Percentiles rank a stretch among this genome's conserved stretches.
phyloP scores from a whole-genome alignment of 2,888 invertebrate genomes.

The Cephus spinipes region DNA sequence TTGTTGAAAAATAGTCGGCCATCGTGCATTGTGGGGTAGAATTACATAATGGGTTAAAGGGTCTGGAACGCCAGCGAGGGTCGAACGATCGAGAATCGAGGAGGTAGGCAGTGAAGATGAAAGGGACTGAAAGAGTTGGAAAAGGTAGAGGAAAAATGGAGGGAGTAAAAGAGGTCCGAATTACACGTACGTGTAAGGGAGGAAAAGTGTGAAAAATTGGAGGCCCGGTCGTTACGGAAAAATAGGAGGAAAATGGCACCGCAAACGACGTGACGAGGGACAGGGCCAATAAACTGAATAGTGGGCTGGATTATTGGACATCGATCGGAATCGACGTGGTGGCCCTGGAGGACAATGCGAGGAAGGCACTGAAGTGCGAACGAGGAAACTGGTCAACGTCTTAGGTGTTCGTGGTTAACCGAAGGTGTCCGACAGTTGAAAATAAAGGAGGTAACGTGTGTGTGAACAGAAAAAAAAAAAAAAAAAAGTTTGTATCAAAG shows the following conservation, averaged over 20 bases:
- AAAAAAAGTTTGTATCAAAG: neutral
- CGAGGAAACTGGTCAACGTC: neutral
- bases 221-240: slow-evolving; percentile 2
- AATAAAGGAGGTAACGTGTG: neutral
- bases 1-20: slow-evolving; percentile 48
- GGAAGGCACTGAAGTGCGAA: neutral
- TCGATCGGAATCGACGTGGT: neutral
- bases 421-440: neutral
- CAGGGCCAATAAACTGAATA: slow-evolving; percentile 4
- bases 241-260: neutral
- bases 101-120: neutral
- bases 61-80: neutral
- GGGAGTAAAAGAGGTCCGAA: neutral
- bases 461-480: fast-evolving
- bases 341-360: neutral
- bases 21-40: neutral
- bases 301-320: slow-evolving; percentile 4
- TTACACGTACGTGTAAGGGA: neutral
- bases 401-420: neutral
- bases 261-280: slow-evolving; percentile 1
- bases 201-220: neutral
- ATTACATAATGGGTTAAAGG: slow-evolving; percentile 11
- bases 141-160: neutral
- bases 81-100: slow-evolving; percentile 2
- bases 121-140: neutral